phyloP scores from a whole-genome alignment of 2,797 vertebrate species.

The Pseudochromis fuscus region DNA sequence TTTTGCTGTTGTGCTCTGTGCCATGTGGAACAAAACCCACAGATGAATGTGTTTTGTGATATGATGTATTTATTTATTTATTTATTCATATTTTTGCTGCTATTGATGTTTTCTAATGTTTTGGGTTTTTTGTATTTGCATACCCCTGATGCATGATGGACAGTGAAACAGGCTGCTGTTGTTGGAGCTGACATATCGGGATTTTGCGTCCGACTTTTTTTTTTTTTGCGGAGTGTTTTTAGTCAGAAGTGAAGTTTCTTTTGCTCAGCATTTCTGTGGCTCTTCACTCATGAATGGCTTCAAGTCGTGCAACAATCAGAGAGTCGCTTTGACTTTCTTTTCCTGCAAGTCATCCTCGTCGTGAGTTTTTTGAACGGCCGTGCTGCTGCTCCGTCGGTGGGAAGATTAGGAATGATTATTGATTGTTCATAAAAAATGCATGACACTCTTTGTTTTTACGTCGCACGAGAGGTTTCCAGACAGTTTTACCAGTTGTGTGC shows the following conservation, averaged over 20 bases:
- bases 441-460: conserved; percentile 66
- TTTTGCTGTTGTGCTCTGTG: conserved; percentile 71
- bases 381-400: conserved; percentile 54
- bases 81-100: conserved; percentile 74
- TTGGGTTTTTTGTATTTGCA: conserved; percentile 48
- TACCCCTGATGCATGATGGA: conserved; percentile 70
- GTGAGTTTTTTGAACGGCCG: conserved; percentile 59
- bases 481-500: conserved; percentile 52
- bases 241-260: conserved; percentile 39
- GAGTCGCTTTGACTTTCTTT: conserved; percentile 37
- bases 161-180: conserved; percentile 27
- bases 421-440: conserved; percentile 70
- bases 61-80: conserved; percentile 76
- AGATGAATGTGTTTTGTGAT: conserved; percentile 75
- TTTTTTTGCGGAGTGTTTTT: conserved; percentile 16
- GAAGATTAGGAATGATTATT: conserved; percentile 58
- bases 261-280: conserved; percentile 37
- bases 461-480: conserved; percentile 64
- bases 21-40: conserved; percentile 53
- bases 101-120: conserved; percentile 66
- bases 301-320: conserved; percentile 30
- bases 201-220: conserved; percentile 43
- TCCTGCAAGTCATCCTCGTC: conserved; percentile 56
- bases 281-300: conserved; percentile 44
- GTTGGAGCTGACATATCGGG: conserved; percentile 68